These are phyloP conservation scores for Drosophila monieri DNA, from an alignment of 2,888 invertebrate genomes.

Conservation along the genomic window DNA sequence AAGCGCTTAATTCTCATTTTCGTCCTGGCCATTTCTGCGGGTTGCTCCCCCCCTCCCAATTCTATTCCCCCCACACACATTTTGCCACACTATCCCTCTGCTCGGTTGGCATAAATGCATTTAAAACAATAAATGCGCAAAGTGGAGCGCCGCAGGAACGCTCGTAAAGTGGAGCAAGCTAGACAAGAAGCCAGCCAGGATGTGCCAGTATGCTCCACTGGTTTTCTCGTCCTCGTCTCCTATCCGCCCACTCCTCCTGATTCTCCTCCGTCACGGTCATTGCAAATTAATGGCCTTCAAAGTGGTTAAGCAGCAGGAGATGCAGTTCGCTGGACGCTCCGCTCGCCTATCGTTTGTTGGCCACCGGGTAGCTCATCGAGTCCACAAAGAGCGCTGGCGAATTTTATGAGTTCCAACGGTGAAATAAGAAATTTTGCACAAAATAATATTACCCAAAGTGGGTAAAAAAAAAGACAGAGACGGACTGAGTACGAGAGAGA, in stretches of 20 bases:
- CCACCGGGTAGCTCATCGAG: constrained; percentile 61
- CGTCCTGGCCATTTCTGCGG: constrained; percentile 6
- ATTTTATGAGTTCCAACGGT: constrained; percentile 76
- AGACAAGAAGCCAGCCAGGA: constrained; percentile 42
- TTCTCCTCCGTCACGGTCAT: constrained; percentile 57
- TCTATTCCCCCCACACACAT: not conserved
- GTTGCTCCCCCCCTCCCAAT: not conserved
- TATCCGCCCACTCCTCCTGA: not conserved
- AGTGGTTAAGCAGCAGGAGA: constrained; percentile 58
- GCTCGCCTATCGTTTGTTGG: constrained; percentile 31
- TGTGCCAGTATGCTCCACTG: constrained; percentile 35
- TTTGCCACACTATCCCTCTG: not conserved
- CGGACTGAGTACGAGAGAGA: not conserved
- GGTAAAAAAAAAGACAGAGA: not conserved
- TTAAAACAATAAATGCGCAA: constrained; percentile 48
- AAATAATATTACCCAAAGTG: constrained; percentile 63
- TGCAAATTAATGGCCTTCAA: constrained; percentile 76
- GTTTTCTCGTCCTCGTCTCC: constrained; percentile 6
- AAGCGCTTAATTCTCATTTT: constrained; percentile 31
- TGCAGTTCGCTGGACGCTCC: constrained; percentile 47
- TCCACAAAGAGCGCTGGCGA: constrained; percentile 60
- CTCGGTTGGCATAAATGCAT: constrained; percentile 43
- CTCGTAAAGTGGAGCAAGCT: constrained; percentile 37
- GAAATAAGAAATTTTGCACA: constrained; percentile 73
- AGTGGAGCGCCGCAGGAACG: constrained; percentile 31